Evolutionary conservation across 64 coral and sea anemone species (phyloP).

Genomic region (Montipora sp.): DNA sequence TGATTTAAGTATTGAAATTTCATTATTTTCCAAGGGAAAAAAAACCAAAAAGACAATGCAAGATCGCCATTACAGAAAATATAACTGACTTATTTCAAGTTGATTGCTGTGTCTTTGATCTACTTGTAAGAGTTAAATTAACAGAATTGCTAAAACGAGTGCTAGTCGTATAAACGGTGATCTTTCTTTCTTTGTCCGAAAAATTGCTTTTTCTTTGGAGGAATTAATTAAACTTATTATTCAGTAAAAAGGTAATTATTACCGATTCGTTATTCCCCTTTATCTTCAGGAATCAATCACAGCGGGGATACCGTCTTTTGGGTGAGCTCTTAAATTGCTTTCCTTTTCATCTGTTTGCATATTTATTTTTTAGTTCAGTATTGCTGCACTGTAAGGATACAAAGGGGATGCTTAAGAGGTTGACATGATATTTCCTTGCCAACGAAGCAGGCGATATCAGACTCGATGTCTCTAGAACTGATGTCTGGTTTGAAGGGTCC

Average conservation of each 20-base stretch:
- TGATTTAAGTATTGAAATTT: neutral
- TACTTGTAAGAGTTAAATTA: neutral
- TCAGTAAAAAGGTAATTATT: conserved; percentile 4
- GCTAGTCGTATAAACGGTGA: neutral
- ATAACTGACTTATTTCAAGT: too few species aligned
- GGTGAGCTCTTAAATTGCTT: conserved; percentile 17
- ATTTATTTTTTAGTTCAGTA: conserved; percentile 35
- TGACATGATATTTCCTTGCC: neutral
- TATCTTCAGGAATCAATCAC: neutral
- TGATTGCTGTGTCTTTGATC: too few species aligned
- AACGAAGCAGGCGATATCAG: neutral
- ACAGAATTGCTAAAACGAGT: neutral
- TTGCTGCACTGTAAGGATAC: neutral
- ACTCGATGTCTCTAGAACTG: neutral
- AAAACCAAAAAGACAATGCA: neutral
- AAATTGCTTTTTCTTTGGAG: neutral
- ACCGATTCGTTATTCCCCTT: neutral
- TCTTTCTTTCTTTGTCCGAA: neutral
- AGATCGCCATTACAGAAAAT: too few species aligned
- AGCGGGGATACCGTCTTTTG: neutral
- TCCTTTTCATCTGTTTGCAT: conserved; percentile 40
- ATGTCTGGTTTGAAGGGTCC: neutral
- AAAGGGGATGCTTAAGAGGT: neutral
- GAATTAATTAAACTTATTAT: neutral
- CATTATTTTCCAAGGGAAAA: neutral